Evolutionary conservation across 2,888 invertebrate species (phyloP), one percentile per base, ranked within the genome.

Genomic region (Pomacea canaliculata): DNA sequence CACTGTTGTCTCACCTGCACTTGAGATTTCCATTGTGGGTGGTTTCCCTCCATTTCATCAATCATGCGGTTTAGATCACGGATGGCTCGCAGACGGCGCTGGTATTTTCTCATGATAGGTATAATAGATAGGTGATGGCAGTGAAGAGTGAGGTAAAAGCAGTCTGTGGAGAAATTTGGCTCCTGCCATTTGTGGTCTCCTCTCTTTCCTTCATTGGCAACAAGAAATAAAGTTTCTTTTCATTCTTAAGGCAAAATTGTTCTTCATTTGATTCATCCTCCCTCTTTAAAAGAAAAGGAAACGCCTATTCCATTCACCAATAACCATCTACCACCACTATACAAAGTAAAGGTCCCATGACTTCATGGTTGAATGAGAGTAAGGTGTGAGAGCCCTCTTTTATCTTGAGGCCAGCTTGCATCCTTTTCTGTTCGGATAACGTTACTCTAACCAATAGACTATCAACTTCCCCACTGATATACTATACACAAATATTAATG

Each of bases 91-190:
- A 95, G 91, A 83, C 95, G 93, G 80, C 95, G 93, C 83, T 95
- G 94, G 88, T 96, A 95, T 82, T 96, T 96, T 87, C 96, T 95
- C 71, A 96, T 93, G 7, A 96, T 95, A 0, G 99, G 97, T 83
- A 97, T 93, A 75, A 98, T 93, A 13, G 97, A 95, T 77, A 98
- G 93, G 89, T 98, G 98, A 91, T 98, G 97, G 91, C 96, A 95
- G 91, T 97, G 96, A 65, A 98, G 92, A 0, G 98, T 97, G 70
- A 99, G 92, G 92, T 97, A 98, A 96, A 98, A 99, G 90, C 98
- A 99, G 84, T 97, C 96, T 0, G 98, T 98, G 81, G 96, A 95
- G 91, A 99, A 99, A 88, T 97, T 98, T 5, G 95, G 94, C 73
- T 95, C 94, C 16, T 93, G 93, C 94, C 95, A 83, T 46, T 78